These are phyloP conservation scores for Dunckerocampus dactyliophorus DNA, from an alignment of 2,113 vertebrate species.

Conservation along the genomic window DNA sequence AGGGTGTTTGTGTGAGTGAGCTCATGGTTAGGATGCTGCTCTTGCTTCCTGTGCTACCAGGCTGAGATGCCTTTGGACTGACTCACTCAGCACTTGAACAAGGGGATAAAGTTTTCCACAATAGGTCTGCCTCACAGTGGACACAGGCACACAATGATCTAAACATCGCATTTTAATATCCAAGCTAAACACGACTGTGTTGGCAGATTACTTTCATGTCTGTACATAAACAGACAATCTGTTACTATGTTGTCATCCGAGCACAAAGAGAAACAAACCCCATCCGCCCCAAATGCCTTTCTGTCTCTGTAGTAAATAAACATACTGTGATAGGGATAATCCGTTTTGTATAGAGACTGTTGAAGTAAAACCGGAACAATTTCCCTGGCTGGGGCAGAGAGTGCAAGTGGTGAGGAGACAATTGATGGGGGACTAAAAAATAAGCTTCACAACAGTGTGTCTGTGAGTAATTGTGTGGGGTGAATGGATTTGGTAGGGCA, in stretches of 20 bases:
- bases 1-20: conserved; percentile 11
- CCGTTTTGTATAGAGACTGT: conserved; percentile 34
- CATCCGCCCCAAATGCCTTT: conserved; percentile 3
- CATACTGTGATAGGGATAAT: conserved; percentile 34
- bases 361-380: conserved; percentile 18
- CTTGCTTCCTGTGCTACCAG: conserved; percentile 53
- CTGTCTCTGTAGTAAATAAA: conserved; percentile 40
- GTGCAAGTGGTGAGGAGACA: background rate
- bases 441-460: conserved; percentile 4
- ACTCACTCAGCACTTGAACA: conserved; percentile 55
- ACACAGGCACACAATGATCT: background rate
- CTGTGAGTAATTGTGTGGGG: conserved; percentile 6
- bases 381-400: conserved; percentile 5
- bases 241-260: conserved; percentile 20
- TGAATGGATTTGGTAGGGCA: conserved; percentile 27
- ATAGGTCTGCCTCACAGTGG: conserved; percentile 40
- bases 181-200: conserved; percentile 18
- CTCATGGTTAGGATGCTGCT: conserved; percentile 28
- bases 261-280: conserved; percentile 26
- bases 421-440: conserved; percentile 5
- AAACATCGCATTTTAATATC: conserved; percentile 11
- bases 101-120: conserved; percentile 42
- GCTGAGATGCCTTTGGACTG: conserved; percentile 61
- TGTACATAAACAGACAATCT: conserved; percentile 30
- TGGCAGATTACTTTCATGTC: conserved; percentile 33